Percentiles rank a stretch among this genome's conserved stretches.
phyloP scores from a whole-genome alignment of 2,797 vertebrate species.

The Chanos chanos region DNA sequence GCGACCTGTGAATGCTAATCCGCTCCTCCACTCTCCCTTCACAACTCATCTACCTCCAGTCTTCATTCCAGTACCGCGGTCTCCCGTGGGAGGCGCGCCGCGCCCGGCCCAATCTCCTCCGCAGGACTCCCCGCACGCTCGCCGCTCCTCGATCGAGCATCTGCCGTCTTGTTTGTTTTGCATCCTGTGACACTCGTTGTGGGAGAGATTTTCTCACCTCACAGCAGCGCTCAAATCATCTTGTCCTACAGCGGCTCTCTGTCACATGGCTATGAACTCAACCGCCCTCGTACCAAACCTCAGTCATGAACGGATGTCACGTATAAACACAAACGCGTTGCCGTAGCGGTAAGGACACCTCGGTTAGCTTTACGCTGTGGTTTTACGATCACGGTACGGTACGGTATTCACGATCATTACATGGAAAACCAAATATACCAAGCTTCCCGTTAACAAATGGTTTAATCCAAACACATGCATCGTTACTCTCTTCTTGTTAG shows the following conservation, averaged over 20 bases:
- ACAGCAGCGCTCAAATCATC: conserved; percentile 4
- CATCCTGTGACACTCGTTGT: conserved; percentile 10
- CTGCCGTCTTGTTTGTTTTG: conserved; percentile 5
- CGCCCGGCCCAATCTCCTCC: neutral
- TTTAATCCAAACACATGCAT: too few species aligned
- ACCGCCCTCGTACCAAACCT: too few species aligned
- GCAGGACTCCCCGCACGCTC: neutral
- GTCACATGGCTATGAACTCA: neutral
- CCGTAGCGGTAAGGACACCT: too few species aligned
- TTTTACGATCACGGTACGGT: too few species aligned
- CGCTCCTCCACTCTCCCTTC: conserved; percentile 29
- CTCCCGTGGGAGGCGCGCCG: conserved; percentile 18
- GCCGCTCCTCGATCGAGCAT: conserved; percentile 15
- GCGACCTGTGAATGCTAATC: conserved; percentile 39
- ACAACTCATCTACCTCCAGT: conserved; percentile 49
- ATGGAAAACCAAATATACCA: too few species aligned
- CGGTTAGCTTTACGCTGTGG: too few species aligned
- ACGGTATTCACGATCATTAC: too few species aligned
- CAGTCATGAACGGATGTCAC: too few species aligned
- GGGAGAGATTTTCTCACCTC: neutral
- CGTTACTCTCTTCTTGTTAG: too few species aligned
- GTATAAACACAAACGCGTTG: too few species aligned
- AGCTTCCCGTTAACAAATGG: too few species aligned
- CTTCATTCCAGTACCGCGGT: conserved; percentile 26
- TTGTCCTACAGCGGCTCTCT: neutral